These are phyloP conservation scores for Heliconius hewitsoni DNA, from an alignment of 1,140 invertebrate genomes.

Conservation along the genomic window DNA sequence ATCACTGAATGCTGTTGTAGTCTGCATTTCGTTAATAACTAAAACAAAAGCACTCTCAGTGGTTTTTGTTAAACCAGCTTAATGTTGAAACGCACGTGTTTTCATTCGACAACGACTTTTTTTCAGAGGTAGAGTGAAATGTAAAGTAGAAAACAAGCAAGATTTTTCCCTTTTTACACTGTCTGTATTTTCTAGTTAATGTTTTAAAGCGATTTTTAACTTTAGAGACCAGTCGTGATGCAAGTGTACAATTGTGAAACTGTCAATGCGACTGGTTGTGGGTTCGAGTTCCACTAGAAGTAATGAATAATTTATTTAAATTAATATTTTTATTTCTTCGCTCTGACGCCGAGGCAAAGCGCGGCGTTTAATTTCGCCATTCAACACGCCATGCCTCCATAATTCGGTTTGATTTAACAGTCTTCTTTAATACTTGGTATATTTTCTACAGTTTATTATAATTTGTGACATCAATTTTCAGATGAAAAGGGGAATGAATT, in stretches of 20 bases:
- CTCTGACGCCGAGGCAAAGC: too few species aligned
- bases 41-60: neutral
- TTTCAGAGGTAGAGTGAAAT: neutral
- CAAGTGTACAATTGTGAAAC: too few species aligned
- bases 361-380: too few species aligned
- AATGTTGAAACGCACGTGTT: neutral
- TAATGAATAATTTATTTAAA: too few species aligned
- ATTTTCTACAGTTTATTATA: neutral
- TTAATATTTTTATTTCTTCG: too few species aligned
- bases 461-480: neutral
- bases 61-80: neutral
- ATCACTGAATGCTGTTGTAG: neutral
- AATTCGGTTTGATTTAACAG: too few species aligned
- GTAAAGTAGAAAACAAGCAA: neutral
- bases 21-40: constrained; percentile 12
- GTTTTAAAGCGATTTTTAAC: neutral
- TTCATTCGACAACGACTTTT: neutral
- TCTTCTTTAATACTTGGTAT: too few species aligned
- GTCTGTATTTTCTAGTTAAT: neutral
- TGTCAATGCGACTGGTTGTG: too few species aligned
- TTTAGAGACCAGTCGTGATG: too few species aligned
- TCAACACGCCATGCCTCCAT: too few species aligned
- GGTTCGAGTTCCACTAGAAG: too few species aligned
- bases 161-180: neutral
- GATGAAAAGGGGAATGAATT: neutral